These are phyloP conservation scores for Cololabis saira DNA, from an alignment of 2,113 vertebrate genomes.

Conservation along the genomic window DNA sequence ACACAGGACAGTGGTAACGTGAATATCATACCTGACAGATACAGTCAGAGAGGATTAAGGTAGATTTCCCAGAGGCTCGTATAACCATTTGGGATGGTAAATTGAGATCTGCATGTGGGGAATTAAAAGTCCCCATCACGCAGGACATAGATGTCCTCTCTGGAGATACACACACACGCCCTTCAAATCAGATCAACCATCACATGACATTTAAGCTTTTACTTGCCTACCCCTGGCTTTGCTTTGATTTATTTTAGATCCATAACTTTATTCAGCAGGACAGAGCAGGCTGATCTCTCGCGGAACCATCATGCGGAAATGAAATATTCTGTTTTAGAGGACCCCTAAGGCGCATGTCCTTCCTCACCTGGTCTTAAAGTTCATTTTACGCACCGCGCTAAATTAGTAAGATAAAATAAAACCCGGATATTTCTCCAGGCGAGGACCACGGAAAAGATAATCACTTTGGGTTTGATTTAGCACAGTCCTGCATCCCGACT, in stretches of 20 bases:
- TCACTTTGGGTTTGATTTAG: neutral
- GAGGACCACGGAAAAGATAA: too few species aligned
- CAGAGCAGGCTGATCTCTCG: neutral
- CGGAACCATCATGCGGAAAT: constrained; percentile 36
- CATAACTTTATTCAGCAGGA: constrained; percentile 9
- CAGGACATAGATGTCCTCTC: too few species aligned
- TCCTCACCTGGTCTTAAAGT: neutral
- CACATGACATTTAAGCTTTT: neutral
- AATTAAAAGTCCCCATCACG: too few species aligned
- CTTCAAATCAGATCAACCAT: too few species aligned
- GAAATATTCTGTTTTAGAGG: constrained; percentile 5
- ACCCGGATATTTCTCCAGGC: too few species aligned
- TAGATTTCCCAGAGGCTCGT: too few species aligned
- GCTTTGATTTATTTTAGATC: constrained; percentile 30
- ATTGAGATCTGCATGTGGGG: too few species aligned
- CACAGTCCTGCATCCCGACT: neutral
- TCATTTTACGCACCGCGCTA: neutral
- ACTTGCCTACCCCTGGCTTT: constrained; percentile 10
- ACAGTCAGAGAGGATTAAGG: too few species aligned
- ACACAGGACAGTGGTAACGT: constrained; percentile 1
- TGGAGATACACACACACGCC: too few species aligned
- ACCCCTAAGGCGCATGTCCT: neutral
- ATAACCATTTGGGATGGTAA: too few species aligned
- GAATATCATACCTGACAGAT: constrained; percentile 7
- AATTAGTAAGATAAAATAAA: too few species aligned